Evolutionary conservation across 2,113 vertebrate genomes (phyloP), one percentile per base, ranked within the genome.

Genomic region (Paratilapia polleni): DNA sequence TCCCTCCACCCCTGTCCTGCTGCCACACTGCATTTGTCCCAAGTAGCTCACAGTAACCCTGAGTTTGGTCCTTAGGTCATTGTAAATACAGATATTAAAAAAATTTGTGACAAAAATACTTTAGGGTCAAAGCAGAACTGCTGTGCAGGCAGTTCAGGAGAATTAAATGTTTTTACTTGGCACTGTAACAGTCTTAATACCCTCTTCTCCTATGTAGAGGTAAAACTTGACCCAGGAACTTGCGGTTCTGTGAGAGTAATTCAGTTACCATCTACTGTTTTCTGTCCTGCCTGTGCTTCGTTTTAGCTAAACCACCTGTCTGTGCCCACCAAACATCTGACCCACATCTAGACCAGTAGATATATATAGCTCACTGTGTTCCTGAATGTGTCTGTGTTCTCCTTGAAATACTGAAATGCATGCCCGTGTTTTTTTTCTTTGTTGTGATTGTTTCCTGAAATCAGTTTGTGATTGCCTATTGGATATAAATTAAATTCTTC

Each of bases 31-130:
- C 96, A 91, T 90, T 76, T 84, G 77, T 90, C 76, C 56, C 38
- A 87, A 96, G 91, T 89, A 79, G 91, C 88, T 94, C 84, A 95
- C 93, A 96, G 92, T 86, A 73, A 95, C 92, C 83, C 92, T 90
- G 91, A 95, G 91, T 90, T 91, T 88, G 90, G 93, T 94, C 94
- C 77, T 83, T 76, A 57, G 76, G 70, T 58, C 36, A 77, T 34
- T 14, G 31, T 34, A 60, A 77, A 77, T n/a, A n/a, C 54, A 58
- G 34, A 80, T 60, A 31, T 54, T 62, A 1, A 8, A 52, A 15
- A 79, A 5, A 80, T 74, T 62, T 10, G 15, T 63, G 28, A 70
- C 17, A 54, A 63, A 77, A 4, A 43, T 82, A 17, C 58, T 78
- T 41, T 41, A 64, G 28, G 63, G 62, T 73, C 68, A 68, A 80